phyloP scores from a whole-genome alignment of 2,888 invertebrate genomes.

The Drosophila pseudotakahashii region DNA sequence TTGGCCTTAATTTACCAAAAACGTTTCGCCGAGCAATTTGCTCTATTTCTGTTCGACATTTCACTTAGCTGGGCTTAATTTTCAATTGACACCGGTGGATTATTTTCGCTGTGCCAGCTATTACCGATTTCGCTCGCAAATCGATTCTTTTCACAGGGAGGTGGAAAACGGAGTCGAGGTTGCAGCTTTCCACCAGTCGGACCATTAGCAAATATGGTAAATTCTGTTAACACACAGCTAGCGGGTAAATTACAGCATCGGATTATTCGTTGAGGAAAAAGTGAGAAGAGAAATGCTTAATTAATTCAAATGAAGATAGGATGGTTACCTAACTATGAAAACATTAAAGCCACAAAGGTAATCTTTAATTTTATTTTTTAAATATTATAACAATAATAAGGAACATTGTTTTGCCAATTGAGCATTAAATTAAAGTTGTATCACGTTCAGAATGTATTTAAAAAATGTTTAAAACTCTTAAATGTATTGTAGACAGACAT shows the following conservation, averaged over 20 bases:
- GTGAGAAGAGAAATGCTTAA: slow-evolving; percentile 2
- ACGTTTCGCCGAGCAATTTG: slow-evolving; percentile 31
- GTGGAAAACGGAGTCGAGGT: neutral
- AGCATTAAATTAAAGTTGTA: no score
- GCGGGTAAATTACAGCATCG: neutral
- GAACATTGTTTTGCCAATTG: no score
- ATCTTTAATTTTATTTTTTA: no score
- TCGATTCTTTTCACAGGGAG: slow-evolving; percentile 13
- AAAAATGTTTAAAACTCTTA: no score
- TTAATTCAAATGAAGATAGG: slow-evolving; percentile 4
- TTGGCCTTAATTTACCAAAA: slow-evolving; percentile 54
- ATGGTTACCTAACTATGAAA: no score
- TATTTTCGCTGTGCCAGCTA: slow-evolving; percentile 12
- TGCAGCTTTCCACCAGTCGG: neutral
- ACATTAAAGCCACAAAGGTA: neutral
- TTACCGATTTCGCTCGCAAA: slow-evolving; percentile 5
- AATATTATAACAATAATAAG: no score
- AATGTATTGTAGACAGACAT: no score
- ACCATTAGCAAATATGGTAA: slow-evolving; percentile 19
- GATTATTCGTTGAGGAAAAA: slow-evolving; percentile 6
- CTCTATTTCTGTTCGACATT: slow-evolving; percentile 33
- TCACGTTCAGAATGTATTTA: no score
- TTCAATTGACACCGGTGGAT: slow-evolving; percentile 40
- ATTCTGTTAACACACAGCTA: slow-evolving; percentile 6
- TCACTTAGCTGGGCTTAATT: slow-evolving; percentile 53